Evolutionary conservation across 1,140 invertebrate genomes (phyloP).

Genomic region (Scaptomyza pallida): DNA sequence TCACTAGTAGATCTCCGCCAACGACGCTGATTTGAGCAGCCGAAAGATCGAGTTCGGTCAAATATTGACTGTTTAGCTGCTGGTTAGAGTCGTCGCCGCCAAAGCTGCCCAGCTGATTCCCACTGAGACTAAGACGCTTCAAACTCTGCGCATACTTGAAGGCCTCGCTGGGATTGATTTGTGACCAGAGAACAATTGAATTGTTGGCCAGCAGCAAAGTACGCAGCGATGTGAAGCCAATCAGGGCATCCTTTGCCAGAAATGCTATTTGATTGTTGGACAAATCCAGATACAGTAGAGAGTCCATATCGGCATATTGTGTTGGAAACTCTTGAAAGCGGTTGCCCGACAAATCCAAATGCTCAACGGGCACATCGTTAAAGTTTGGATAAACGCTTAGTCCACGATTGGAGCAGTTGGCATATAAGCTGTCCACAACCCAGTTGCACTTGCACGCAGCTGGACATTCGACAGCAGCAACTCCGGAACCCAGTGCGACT

Average conservation of each 20-base stretch:
- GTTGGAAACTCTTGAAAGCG: slow-evolving; percentile 85
- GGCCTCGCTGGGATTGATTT: slow-evolving; percentile 85
- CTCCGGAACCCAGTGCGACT: neutral
- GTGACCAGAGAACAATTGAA: slow-evolving; percentile 85
- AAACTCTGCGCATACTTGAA: slow-evolving; percentile 84
- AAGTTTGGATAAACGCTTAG: slow-evolving; percentile 83
- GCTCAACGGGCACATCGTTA: slow-evolving; percentile 84
- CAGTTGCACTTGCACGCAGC: slow-evolving; percentile 76
- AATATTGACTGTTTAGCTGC: slow-evolving; percentile 84
- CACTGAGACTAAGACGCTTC: slow-evolving; percentile 84
- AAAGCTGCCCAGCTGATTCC: slow-evolving; percentile 85
- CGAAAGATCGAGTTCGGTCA: slow-evolving; percentile 85
- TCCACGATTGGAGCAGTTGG: slow-evolving; percentile 84
- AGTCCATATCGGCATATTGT: slow-evolving; percentile 78
- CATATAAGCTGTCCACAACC: slow-evolving; percentile 70
- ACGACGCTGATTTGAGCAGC: slow-evolving; percentile 85
- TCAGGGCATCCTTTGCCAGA: slow-evolving; percentile 83
- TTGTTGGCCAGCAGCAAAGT: slow-evolving; percentile 85
- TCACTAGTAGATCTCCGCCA: slow-evolving; percentile 85
- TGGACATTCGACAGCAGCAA: slow-evolving; percentile 67
- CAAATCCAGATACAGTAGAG: slow-evolving; percentile 85
- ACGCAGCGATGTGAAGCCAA: slow-evolving; percentile 85
- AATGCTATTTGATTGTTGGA: slow-evolving; percentile 85
- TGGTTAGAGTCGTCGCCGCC: slow-evolving; percentile 79
- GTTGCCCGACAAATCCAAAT: slow-evolving; percentile 85